Percentiles rank a stretch among this genome's conserved stretches.
Conservation (phyloP, 2,888 invertebrate genomes). For the Chelonus formosanus region DNA sequence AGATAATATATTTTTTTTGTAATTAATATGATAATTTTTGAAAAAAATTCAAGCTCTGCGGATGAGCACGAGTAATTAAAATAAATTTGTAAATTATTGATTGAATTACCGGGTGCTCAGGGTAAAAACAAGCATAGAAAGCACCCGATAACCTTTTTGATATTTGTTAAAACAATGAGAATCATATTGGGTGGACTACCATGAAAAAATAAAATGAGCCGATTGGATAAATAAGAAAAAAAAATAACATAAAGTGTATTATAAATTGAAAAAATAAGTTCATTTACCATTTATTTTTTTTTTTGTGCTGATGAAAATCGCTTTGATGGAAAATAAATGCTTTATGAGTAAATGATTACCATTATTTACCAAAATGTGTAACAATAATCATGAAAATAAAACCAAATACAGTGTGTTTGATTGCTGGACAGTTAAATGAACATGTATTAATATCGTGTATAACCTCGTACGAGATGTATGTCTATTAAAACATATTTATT, state of each 20-base stretch:
- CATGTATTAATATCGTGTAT: conserved; percentile 65
- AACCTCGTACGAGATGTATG: conserved; percentile 65
- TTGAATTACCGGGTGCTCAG: conserved; percentile 34
- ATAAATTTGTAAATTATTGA: conserved; percentile 25
- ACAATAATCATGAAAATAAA: conserved; percentile 48
- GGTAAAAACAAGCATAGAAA: conserved; percentile 26
- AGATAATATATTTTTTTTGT: conserved; percentile 7
- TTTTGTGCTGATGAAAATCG: conserved; percentile 16
- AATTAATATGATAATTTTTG: conserved; percentile 22
- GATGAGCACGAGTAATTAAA: conserved; percentile 22
- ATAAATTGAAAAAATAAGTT: neutral
- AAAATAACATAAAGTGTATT: conserved; percentile 9
- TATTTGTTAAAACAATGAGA: conserved; percentile 5
- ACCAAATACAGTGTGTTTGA: conserved; percentile 62
- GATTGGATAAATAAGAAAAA: conserved; percentile 24
- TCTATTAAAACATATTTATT: conserved; percentile 66
- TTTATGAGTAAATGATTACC: conserved; percentile 43
- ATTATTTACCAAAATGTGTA: conserved; percentile 56
- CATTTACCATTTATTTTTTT: neutral
- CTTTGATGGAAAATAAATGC: conserved; percentile 26
- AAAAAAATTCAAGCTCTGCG: conserved; percentile 35
- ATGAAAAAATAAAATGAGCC: conserved; percentile 28
- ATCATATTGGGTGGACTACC: no score
- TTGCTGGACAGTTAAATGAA: conserved; percentile 66
- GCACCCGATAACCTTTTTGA: conserved; percentile 23